Evolutionary conservation across 2,797 vertebrate genomes (phyloP), one percentile per base, ranked within the genome.

Genomic region (Muraenolepis orangiensis): DNA sequence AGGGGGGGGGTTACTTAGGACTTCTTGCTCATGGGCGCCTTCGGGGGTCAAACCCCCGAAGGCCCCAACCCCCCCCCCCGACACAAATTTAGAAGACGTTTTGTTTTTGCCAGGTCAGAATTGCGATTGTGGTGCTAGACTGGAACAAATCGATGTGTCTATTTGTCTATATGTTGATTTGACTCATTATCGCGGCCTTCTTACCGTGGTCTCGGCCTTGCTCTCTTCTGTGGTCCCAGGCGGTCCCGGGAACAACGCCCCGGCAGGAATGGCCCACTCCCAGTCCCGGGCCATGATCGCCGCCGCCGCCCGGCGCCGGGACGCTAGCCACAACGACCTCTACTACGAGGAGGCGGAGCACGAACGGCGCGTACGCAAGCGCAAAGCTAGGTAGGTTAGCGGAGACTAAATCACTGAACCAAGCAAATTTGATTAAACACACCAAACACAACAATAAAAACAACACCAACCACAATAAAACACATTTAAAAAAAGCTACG

Each of bases 281-380:
- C 97, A 98, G 91, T 97, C 97, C 80, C 93, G 96, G 71, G 95
- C 96, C 18, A 97, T 98, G 95, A 97, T 97, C 0, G 95, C 96
- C 0, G 96, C 96, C 0, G 95, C 96, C 0, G 96, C 97, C 0
- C 93, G 96, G 0, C 94, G 94, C 82, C 87, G 96, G 72, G 97
- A 98, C 90, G 94, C 95, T 36, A 95, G 96, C 72, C 97, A 98
- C 93, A 99, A 97, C 0, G 97, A 99, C 83, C 85, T 99, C 72
- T 99, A 99, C 89, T 98, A 98, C 0, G 97, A 98, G 82, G 98
- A 99, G 87, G 96, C 96, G 0, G 98, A 99, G 76, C 96, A 98
- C 0, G 97, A 98, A 38, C 92, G 97, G 75, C 92, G 96, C 0
- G 95, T 99, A 1, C 95, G 91, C 74, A 99, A 98, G 74, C 95